Evolutionary conservation across 2,888 invertebrate genomes (phyloP).

Genomic region (Drosophila sordidapex): DNA sequence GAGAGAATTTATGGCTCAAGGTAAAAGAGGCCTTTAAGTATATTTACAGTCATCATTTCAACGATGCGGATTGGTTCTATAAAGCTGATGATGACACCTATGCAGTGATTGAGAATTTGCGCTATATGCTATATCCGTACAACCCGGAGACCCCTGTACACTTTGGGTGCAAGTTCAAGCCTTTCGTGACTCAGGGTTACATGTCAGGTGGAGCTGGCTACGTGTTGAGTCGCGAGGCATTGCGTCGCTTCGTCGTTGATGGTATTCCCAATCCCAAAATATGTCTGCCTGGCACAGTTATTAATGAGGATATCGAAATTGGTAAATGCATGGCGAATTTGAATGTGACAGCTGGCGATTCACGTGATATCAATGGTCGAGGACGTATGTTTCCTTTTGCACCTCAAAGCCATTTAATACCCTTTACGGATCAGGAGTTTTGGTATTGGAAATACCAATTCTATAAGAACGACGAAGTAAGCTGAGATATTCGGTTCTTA

Average conservation of each 20-base stretch:
- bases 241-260: not conserved
- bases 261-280: conserved; percentile 6
- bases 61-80: conserved; percentile 20
- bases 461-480: not conserved
- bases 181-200: not conserved
- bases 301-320: conserved; percentile 25
- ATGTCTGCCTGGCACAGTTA: not conserved
- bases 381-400: not conserved
- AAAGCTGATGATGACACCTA: conserved; percentile 14
- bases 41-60: conserved; percentile 4
- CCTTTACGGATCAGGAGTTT: fast-evolving
- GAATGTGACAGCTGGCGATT: conserved; percentile 94
- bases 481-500: not conserved
- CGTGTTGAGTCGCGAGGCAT: conserved; percentile 6
- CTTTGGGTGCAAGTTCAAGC: conserved; percentile 4
- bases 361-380: conserved; percentile 88
- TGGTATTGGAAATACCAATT: not conserved
- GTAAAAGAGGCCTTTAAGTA: conserved; percentile 14
- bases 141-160: conserved; percentile 3
- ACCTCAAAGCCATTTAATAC: not conserved
- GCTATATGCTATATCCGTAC: conserved; percentile 12
- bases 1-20: conserved; percentile 5
- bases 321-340: conserved; percentile 86
- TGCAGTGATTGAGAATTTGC: conserved; percentile 2
- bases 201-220: conserved; percentile 12